Evolutionary conservation across 2,113 vertebrate genomes (phyloP).

Genomic region (Campylomormyrus tamandua): DNA sequence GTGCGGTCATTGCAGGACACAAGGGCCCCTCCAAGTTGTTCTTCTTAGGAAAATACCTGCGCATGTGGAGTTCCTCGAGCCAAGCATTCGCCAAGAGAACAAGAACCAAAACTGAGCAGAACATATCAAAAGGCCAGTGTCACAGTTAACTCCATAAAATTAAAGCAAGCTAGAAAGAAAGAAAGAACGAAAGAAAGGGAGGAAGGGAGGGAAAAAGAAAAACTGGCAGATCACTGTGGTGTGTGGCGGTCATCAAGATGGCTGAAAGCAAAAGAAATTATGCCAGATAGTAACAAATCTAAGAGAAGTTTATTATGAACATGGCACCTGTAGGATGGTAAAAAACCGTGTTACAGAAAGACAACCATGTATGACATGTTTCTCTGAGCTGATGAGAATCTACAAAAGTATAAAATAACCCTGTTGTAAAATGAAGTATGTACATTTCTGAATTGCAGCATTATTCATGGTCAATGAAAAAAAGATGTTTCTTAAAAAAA

Average conservation of each 20-base stretch:
- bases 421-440: conserved; percentile 98
- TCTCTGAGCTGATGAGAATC: conserved; percentile 76
- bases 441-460: conserved; percentile 97
- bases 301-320: conserved; percentile 99
- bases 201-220: conserved; percentile 11
- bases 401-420: conserved; percentile 97
- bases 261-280: conserved; percentile 88
- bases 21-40: not conserved
- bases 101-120: not conserved
- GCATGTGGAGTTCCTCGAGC: not conserved
- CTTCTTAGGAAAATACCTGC: not conserved
- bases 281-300: conserved; percentile 93
- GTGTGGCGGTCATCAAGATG: conserved; percentile 70
- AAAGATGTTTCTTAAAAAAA: conserved; percentile 68
- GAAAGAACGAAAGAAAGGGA: conserved; percentile 14
- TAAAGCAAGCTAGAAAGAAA: conserved; percentile 21
- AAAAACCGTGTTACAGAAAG: conserved; percentile 96
- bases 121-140: not conserved
- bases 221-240: conserved; percentile 24
- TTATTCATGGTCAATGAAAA: conserved; percentile 94
- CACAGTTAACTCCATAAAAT: conserved; percentile 15
- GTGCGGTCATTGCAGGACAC: not conserved
- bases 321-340: conserved; percentile 98
- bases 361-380: conserved; percentile 90
- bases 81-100: not conserved